Evolutionary conservation across 2,113 vertebrate genomes (phyloP).

Genomic region (Trematomus loennbergii): DNA sequence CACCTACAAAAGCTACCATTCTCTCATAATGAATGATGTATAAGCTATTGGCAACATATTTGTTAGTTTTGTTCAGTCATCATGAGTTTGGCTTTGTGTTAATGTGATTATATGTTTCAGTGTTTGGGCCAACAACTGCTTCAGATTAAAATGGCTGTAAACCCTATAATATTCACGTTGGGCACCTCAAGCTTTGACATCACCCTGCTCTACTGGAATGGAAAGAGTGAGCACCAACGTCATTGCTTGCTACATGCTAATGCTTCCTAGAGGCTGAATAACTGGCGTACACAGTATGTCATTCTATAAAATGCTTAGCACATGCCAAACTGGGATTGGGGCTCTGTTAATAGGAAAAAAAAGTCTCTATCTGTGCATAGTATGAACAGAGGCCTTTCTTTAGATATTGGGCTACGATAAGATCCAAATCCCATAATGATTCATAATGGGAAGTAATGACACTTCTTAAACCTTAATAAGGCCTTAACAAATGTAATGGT

Average conservation of each 20-base stretch:
- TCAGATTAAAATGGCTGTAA: conserved; percentile 29
- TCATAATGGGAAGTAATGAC: conserved; percentile 50
- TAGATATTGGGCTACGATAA: conserved; percentile 2
- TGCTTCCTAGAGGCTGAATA: conserved; percentile 38
- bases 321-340: conserved; percentile 4
- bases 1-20: background rate
- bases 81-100: conserved; percentile 1
- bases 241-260: conserved; percentile 20
- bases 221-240: conserved; percentile 61
- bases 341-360: conserved; percentile 28
- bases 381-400: conserved; percentile 23
- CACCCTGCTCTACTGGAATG: conserved; percentile 51
- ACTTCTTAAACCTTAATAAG: conserved; percentile 37
- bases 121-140: conserved; percentile 16
- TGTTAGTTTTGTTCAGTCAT: conserved; percentile 1
- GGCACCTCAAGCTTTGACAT: conserved; percentile 62
- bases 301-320: conserved; percentile 25
- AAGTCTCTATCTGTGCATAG: conserved; percentile 18
- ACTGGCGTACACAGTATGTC: conserved; percentile 14
- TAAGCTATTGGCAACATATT: background rate
- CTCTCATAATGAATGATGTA: background rate
- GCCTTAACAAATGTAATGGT: conserved; percentile 10
- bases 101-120: conserved; percentile 28
- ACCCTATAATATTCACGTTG: conserved; percentile 42
- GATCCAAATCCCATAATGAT: conserved; percentile 58